Evolutionary conservation across 2,113 vertebrate genomes (phyloP).

Genomic region (Paraplagusia blochii): DNA sequence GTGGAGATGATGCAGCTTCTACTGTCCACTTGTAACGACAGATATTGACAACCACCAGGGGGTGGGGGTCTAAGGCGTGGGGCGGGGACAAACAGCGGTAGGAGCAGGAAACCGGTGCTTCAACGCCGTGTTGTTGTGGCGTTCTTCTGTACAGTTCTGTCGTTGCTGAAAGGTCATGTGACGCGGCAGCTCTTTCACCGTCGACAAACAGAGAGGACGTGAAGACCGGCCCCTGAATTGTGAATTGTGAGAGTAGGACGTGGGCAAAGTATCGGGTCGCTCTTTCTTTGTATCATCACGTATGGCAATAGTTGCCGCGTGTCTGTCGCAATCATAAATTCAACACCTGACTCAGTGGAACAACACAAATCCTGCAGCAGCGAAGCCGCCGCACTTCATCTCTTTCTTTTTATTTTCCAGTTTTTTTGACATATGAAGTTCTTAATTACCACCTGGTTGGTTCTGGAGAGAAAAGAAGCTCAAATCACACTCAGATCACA

Average conservation of each 20-base stretch:
- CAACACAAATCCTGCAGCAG: background rate
- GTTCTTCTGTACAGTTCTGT: too few relatives aligned
- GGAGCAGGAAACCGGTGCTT: too few relatives aligned
- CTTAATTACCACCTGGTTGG: conserved; percentile 54
- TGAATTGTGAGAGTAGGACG: background rate
- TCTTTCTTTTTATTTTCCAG: conserved; percentile 12
- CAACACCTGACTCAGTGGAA: background rate
- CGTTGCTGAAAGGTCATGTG: conserved; percentile 27
- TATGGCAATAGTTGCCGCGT: conserved; percentile 1
- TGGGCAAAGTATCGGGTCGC: background rate
- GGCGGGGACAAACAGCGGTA: too few relatives aligned
- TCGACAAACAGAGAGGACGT: conserved; percentile 17
- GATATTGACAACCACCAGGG: conserved; percentile 38
- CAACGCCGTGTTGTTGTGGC: too few relatives aligned
- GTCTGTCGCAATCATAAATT: background rate
- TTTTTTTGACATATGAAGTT: conserved; percentile 30
- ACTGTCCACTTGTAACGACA: conserved; percentile 46
- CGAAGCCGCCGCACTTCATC: conserved; percentile 7
- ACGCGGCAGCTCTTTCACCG: conserved; percentile 31
- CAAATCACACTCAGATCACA: conserved; percentile 47
- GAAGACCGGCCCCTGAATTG: background rate
- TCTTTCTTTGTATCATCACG: conserved; percentile 10
- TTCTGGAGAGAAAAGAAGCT: conserved; percentile 6
- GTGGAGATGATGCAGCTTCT: conserved; percentile 33
- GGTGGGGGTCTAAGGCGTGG: conserved; percentile 48